Conservation (phyloP, 2,797 vertebrate species). For the Alca torda region DNA sequence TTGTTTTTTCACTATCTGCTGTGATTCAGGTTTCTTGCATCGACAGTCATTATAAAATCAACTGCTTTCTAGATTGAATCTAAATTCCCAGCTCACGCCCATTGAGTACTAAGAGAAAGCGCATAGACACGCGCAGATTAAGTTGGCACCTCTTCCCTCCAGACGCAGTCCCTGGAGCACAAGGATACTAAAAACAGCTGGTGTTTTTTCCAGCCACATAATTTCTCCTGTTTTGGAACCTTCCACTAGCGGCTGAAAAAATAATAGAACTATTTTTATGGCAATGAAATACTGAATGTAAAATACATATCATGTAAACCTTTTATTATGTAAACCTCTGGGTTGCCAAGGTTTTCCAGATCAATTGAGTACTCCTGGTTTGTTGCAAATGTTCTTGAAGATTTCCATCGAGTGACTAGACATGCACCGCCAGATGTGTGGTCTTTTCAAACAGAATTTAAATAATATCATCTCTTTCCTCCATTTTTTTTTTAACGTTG, state of each 20-base stretch:
- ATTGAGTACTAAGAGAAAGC: too few relatives aligned
- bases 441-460: not conserved
- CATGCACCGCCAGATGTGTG: not conserved
- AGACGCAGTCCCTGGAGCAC: not conserved
- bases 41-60: not conserved
- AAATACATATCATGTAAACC: not conserved
- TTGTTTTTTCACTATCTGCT: not conserved
- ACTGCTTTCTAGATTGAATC: fast-evolving
- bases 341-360: not conserved
- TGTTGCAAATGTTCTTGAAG: not conserved
- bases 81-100: not conserved
- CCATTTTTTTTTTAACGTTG: not conserved
- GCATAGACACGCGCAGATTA: not conserved
- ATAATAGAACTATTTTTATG: not conserved
- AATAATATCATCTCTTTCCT: not conserved
- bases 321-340: not conserved
- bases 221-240: not conserved
- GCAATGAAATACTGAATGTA: not conserved
- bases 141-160: not conserved
- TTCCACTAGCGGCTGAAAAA: not conserved
- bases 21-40: not conserved
- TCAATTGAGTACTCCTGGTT: not conserved
- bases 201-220: not conserved
- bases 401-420: not conserved
- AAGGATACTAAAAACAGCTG: not conserved